These are phyloP conservation scores for Poecile atricapillus DNA, from an alignment of 2,113 vertebrate species.

Conservation along the genomic window DNA sequence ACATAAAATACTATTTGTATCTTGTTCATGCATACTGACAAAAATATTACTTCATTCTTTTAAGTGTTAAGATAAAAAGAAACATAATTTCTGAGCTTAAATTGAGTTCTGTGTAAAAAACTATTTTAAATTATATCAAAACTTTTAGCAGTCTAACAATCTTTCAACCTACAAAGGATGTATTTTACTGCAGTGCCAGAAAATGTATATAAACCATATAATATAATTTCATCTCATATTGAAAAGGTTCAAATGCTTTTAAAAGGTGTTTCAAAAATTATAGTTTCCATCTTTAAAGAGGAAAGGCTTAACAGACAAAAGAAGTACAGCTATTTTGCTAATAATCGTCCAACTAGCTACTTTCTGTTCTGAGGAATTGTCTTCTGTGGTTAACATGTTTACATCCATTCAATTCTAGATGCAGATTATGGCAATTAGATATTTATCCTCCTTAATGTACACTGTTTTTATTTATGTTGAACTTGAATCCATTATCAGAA, in stretches of 20 bases:
- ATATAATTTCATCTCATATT: background rate
- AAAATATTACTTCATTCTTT: background rate
- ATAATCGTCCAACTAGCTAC: background rate
- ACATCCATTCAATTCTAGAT: conserved; percentile 14
- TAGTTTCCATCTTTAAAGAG: background rate
- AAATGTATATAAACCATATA: background rate
- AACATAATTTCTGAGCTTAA: background rate
- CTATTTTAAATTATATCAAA: background rate
- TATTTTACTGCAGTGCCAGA: background rate
- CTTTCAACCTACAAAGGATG: background rate
- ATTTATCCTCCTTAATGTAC: conserved; percentile 68
- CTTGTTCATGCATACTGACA: background rate
- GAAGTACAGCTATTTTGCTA: background rate
- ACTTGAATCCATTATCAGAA: conserved; percentile 73
- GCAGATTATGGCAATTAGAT: conserved; percentile 69
- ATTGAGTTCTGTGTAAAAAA: background rate
- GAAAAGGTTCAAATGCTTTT: background rate
- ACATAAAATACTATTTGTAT: background rate
- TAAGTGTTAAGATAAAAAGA: background rate
- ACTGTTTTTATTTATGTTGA: conserved; percentile 70
- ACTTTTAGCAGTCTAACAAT: background rate
- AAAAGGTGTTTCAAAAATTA: background rate
- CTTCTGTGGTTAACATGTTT: conserved; percentile 30
- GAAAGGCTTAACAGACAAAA: background rate
- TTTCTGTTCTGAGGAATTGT: background rate